phyloP scores from a whole-genome alignment of 2,113 vertebrate genomes.

The Sapajus apella region DNA sequence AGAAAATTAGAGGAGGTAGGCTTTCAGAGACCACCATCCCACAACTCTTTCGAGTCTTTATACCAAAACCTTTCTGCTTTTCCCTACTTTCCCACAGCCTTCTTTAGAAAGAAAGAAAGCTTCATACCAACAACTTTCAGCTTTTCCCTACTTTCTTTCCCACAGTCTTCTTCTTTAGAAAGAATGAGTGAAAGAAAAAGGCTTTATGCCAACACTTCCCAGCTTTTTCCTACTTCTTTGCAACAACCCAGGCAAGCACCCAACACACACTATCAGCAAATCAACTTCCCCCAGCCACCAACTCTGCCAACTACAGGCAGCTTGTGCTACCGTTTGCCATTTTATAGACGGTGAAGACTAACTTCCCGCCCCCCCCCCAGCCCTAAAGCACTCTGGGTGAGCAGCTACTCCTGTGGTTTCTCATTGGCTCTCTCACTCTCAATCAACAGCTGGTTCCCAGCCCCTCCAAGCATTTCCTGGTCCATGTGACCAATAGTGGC shows the following conservation, averaged over 20 bases:
- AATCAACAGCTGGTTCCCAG: neutral
- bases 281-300: rapidly evolving
- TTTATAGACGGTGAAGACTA: too few species aligned
- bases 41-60: too few species aligned
- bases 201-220: too few species aligned
- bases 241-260: rapidly evolving
- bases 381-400: neutral
- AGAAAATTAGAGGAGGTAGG: rapidly evolving
- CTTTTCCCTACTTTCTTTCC: neutral
- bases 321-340: too few species aligned
- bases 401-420: neutral
- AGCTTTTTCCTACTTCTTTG: too few species aligned
- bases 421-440: neutral
- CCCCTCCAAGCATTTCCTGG: neutral
- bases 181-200: too few species aligned
- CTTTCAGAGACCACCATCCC: neutral
- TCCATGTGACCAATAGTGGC: neutral
- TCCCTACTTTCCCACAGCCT: too few species aligned
- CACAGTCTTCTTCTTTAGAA: too few species aligned
- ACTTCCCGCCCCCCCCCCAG: neutral
- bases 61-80: neutral
- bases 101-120: too few species aligned
- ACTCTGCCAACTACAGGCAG: rapidly evolving
- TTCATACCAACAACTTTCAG: neutral
- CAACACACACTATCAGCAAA: rapidly evolving